Evolutionary conservation across 2,888 invertebrate species (phyloP).

Genomic region (Dasypolia templi): DNA sequence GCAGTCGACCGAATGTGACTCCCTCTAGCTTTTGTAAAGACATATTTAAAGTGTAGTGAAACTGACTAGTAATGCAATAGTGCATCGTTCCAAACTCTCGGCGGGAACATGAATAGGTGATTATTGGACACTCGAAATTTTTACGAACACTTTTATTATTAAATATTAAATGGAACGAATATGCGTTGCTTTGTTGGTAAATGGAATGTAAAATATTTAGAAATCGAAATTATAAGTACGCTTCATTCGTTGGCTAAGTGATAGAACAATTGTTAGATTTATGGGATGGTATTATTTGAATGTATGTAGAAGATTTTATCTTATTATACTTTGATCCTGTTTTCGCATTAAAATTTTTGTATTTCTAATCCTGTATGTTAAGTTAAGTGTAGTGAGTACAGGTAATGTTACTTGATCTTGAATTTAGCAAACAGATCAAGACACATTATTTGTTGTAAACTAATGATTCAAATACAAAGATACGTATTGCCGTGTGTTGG

Average conservation of each 20-base stretch:
- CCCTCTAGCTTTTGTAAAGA: slow-evolving; percentile 77
- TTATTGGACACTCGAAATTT: slow-evolving; percentile 81
- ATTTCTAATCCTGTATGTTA: slow-evolving; percentile 47
- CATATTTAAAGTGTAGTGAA: slow-evolving; percentile 78
- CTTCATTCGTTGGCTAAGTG: slow-evolving; percentile 83
- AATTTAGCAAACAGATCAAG: slow-evolving; percentile 74
- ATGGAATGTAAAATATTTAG: slow-evolving; percentile 83
- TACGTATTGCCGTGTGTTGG: slow-evolving; percentile 79
- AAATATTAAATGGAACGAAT: slow-evolving; percentile 77
- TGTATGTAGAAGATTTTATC: slow-evolving; percentile 65
- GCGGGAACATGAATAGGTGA: slow-evolving; percentile 88
- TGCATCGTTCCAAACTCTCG: slow-evolving; percentile 74
- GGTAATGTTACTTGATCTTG: slow-evolving; percentile 47
- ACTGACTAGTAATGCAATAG: slow-evolving; percentile 70
- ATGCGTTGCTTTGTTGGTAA: slow-evolving; percentile 86
- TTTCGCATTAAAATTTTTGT: slow-evolving; percentile 40
- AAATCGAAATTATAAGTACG: slow-evolving; percentile 81
- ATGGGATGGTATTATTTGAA: slow-evolving; percentile 79
- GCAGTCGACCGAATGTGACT: slow-evolving; percentile 75
- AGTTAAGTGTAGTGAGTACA: slow-evolving; percentile 26
- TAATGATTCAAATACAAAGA: slow-evolving; percentile 81
- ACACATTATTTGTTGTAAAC: slow-evolving; percentile 75
- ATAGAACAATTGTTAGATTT: slow-evolving; percentile 85
- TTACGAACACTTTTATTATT: slow-evolving; percentile 80
- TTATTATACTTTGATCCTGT: slow-evolving; percentile 46